Evolutionary conservation across 2,888 invertebrate genomes (phyloP).

Genomic region (Drepana falcataria): DNA sequence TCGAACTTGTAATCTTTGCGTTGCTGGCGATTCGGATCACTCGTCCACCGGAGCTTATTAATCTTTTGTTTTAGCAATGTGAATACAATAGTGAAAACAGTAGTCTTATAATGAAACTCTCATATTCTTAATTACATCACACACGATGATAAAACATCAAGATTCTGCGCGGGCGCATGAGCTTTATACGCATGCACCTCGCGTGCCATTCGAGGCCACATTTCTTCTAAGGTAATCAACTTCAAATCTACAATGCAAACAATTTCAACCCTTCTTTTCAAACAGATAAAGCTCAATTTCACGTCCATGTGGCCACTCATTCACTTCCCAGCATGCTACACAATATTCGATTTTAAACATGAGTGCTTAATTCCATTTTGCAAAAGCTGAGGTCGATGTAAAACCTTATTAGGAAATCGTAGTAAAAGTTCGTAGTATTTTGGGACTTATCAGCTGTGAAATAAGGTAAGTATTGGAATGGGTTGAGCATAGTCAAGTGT

Average conservation of each 20-base stretch:
- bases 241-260: conserved; percentile 15
- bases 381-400: neutral
- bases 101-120: neutral
- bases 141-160: conserved; percentile 29
- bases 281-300: conserved; percentile 14
- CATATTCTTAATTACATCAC: conserved; percentile 18
- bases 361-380: neutral
- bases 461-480: conserved; percentile 22
- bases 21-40: too few species aligned
- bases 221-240: conserved; percentile 67
- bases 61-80: neutral
- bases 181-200: conserved; percentile 30
- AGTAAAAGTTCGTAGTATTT: neutral
- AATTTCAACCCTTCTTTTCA: conserved; percentile 21
- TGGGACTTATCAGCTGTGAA: neutral
- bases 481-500: conserved; percentile 20
- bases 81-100: neutral
- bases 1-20: too few species aligned
- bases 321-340: neutral
- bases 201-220: conserved; percentile 62
- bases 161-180: conserved; percentile 37
- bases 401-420: neutral
- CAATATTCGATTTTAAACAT: neutral
- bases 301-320: neutral
- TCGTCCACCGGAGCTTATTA: too few species aligned